Evolutionary conservation across 2,113 vertebrate genomes (phyloP), one percentile per base, ranked within the genome.

Genomic region (Catharus bicknelli): DNA sequence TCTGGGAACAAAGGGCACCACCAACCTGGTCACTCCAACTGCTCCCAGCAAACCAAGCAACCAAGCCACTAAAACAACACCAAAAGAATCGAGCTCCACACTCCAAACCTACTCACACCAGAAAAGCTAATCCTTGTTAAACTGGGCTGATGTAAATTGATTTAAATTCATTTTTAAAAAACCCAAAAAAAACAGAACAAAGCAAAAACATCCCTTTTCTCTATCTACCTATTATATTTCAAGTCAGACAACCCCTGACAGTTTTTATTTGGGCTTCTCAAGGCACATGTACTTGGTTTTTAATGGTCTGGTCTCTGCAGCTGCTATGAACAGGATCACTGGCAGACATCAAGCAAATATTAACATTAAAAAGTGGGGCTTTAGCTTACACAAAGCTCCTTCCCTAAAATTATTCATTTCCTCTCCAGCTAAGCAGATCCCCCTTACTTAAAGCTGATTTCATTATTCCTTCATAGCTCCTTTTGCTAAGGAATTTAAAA

Each of bases 1-100:
- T 98, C 99, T 99, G 73, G 27, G 91, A 89, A 53, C 47, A 51
- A 91, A 87, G 10, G 68, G 38, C 48, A 76, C 20, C 21, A 10
- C 10, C 18, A 43, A 9, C 40, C 34, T 3, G 7, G 59, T 94
- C 83, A 77, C 59, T 42, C 10, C 22, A 36, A 69, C 55, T 30
- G 66, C 20, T 26, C 55, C 23, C 2, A 1, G 15, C 19, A 67
- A 45, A 19, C n/a, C 40, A 40, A 40, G 30, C 17, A 11, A 36
- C 1, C 42, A 19, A 70, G 17, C 12, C 62, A 57, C 16, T 26
- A 25, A 23, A 42, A 79, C 13, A 27, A 16, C 8, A n/a, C 16
- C 40, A 30, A 11, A 40, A 63, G 5, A 38, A 80, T 7, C 25
- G 30, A 57, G 18, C 51, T 19, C 11, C 11, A 45, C 9, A 25